These are phyloP conservation scores for Tenebrio molitor DNA, from an alignment of 1,140 invertebrate genomes.

Conservation along the genomic window DNA sequence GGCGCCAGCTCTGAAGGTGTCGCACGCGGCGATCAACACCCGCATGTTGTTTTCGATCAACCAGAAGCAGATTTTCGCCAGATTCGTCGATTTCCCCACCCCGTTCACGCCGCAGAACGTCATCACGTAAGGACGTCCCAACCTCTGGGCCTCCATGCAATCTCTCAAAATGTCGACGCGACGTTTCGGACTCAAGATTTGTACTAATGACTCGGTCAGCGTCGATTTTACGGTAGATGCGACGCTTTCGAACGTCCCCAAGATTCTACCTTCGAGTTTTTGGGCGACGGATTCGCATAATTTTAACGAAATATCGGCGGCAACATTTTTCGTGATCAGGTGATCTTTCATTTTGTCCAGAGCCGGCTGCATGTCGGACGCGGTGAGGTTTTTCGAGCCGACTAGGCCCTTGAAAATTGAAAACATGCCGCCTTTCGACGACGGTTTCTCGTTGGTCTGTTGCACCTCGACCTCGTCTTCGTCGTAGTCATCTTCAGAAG, in stretches of 20 bases:
- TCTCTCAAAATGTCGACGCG: constrained; percentile 98
- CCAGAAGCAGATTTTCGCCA: constrained; percentile 99
- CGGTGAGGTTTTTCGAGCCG: constrained; percentile 83
- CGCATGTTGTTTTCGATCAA: constrained; percentile 97
- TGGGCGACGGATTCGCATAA: constrained; percentile 94
- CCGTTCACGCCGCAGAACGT: constrained; percentile 99
- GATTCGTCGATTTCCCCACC: constrained; percentile 99
- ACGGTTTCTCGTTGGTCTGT: constrained; percentile 49
- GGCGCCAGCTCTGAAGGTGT: constrained; percentile 99
- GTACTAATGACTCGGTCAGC: constrained; percentile 86
- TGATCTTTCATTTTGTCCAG: constrained; percentile 97
- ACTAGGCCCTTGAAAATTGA: constrained; percentile 90
- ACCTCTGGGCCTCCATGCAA: constrained; percentile 89
- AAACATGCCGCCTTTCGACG: constrained; percentile 74
- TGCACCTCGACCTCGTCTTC: constrained; percentile 62
- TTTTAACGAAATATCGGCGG: constrained; percentile 94
- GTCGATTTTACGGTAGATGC: constrained; percentile 86
- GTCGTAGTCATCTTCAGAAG: constrained; percentile 68
- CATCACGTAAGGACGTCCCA: constrained; percentile 92
- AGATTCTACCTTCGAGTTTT: constrained; percentile 94
- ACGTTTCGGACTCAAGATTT: constrained; percentile 94
- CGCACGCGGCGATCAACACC: constrained; percentile 98
- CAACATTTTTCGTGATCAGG: constrained; percentile 98
- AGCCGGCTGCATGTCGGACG: constrained; percentile 84
- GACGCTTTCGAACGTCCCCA: constrained; percentile 93